Base-by-base conservation (phyloP, 2,113 vertebrate genomes). In the Saccopteryx leptura region DNA sequence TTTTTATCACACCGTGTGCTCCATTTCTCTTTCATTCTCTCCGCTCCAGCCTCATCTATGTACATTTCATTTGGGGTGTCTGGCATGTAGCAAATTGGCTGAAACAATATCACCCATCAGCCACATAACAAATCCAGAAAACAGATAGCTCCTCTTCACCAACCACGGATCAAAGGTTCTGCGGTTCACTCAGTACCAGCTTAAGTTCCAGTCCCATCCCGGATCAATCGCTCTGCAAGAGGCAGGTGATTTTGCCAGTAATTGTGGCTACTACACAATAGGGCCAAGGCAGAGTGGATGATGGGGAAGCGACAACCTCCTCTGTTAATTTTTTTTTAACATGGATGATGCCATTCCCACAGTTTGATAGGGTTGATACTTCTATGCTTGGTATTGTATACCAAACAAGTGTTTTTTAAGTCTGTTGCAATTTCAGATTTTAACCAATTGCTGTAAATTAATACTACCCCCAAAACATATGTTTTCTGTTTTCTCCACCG, bases 371-470 rank as follows among this genome's bases (percentile, higher is more conserved):
- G 48, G 7, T 91, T 85, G 39, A 82, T 17, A 78, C 2, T 85
- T 21, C 17, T 78, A 7, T 81, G 21, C 4, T 84, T 76, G 9
- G 1, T 33, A 78, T 88, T 72, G 50, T 63, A 31, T 50, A 75
- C 4, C 23, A 90, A 68, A 50, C 0, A 85, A 24, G 3, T 48
- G 63, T 82, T 78, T 82, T 78, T 65, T 56, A 96, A 65, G 8
- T 79, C 24, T 65, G 9, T 68, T 76, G 3, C 74, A 18, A 90
- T 52, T 90, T 93, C n/a, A 72, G 8, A 91, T 68, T 91, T 72
- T 86, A 78, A 26, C 58, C 56, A 68, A 87, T 72, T 12, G 79
- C 14, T 68, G n/a, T 10, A 75, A 90, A 88, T 75, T 74, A 93
- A 92, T 58, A 84, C 5, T 12, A 50, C 50, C 15, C 26, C 26